phyloP scores from a whole-genome alignment of 30 jellyfish, hydroid and myxozoan genomes.

The Turritopsis rubra region DNA sequence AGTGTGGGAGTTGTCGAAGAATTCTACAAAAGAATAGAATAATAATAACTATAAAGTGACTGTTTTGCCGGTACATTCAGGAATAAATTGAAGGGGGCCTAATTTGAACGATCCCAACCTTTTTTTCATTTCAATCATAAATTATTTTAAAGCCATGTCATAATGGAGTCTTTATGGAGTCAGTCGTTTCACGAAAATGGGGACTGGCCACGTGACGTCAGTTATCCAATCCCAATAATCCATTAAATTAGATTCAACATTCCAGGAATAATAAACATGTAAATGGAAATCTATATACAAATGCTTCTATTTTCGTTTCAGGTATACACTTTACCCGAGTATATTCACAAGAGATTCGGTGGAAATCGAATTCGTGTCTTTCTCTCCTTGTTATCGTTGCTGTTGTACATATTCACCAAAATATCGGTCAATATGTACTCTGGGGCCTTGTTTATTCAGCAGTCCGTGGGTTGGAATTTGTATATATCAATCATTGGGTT shows the following conservation, averaged over 20 bases:
- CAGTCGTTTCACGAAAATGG: too few species aligned
- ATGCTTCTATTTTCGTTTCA: constrained; percentile 12
- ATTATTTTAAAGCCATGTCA: too few species aligned
- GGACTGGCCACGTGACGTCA: too few species aligned
- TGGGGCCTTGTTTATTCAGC: constrained; percentile 96
- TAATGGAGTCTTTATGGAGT: too few species aligned
- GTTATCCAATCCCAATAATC: too few species aligned
- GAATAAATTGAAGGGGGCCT: too few species aligned
- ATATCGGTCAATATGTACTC: constrained; percentile 96
- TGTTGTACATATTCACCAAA: constrained; percentile 83
- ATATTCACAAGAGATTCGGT: constrained; percentile 95
- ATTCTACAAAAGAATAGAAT: too few species aligned
- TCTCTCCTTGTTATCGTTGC: constrained; percentile 73
- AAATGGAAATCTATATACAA: neutral
- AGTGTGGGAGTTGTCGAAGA: neutral
- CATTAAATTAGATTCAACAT: too few species aligned
- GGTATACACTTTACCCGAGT: constrained; percentile 97
- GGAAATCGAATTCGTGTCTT: constrained; percentile 89
- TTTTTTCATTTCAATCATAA: too few species aligned
- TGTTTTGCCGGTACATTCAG: too few species aligned
- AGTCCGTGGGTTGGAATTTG: constrained; percentile 96
- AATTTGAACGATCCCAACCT: too few species aligned
- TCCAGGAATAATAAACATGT: neutral
- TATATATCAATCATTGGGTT: constrained; percentile 70
- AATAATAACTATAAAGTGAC: too few species aligned